Evolutionary conservation across 2,113 vertebrate species (phyloP).

Genomic region (Otis tarda): DNA sequence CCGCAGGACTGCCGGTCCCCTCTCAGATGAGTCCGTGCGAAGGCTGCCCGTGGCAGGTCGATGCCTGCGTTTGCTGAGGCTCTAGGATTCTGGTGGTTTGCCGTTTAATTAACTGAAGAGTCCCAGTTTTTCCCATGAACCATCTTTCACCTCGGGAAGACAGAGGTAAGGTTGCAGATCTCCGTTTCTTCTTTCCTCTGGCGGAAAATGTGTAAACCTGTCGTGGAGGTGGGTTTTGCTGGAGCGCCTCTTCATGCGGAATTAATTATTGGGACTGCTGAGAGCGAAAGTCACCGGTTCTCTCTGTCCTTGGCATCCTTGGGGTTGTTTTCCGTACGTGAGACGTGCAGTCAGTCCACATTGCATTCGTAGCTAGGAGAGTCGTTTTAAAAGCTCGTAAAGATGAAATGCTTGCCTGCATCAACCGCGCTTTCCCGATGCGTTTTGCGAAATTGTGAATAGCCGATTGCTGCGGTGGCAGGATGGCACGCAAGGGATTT

Average conservation of each 20-base stretch:
- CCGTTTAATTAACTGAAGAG: slow-evolving; percentile 14
- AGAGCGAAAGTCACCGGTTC: neutral
- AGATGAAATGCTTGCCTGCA: neutral
- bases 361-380: neutral
- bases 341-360: neutral
- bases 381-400: neutral
- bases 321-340: neutral
- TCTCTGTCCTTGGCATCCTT: neutral
- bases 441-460: neutral
- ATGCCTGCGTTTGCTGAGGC: neutral
- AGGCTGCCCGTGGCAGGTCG: neutral
- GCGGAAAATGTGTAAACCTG: neutral
- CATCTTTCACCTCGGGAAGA: slow-evolving; percentile 31
- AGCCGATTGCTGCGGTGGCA: neutral
- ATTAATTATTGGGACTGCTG: neutral
- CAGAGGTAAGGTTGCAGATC: slow-evolving; percentile 37
- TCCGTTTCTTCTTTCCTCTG: neutral
- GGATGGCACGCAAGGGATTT: neutral
- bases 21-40: neutral
- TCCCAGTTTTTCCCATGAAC: slow-evolving; percentile 42
- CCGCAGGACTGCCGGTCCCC: neutral
- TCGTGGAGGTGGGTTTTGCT: neutral
- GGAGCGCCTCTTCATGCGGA: neutral
- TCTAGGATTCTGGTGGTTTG: neutral
- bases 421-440: neutral